Conservation (phyloP, 1,140 invertebrate species). For the Steinernema khuongi region DNA sequence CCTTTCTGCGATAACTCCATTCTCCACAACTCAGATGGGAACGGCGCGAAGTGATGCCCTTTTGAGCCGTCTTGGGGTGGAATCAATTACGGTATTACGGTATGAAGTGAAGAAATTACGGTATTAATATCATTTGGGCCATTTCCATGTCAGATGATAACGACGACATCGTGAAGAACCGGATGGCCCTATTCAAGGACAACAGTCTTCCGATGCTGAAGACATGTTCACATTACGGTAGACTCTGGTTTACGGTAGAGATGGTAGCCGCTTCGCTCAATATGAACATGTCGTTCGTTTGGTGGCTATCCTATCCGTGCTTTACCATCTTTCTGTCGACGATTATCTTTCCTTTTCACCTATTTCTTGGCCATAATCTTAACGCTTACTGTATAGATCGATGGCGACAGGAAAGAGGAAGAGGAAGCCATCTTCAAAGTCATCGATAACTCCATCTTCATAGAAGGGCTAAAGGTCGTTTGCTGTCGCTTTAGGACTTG, state of each 20-base stretch:
- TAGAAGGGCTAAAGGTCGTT: conserved; percentile 51
- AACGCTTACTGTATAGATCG: conserved; percentile 37
- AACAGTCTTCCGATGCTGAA: conserved; percentile 58
- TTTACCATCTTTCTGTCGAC: conserved; percentile 20
- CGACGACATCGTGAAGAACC: conserved; percentile 37
- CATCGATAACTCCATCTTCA: conserved; percentile 50
- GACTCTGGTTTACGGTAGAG: not conserved
- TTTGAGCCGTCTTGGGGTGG: too few relatives aligned
- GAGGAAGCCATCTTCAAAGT: conserved; percentile 42
- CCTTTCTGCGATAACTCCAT: not conserved
- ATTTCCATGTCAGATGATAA: conserved; percentile 54
- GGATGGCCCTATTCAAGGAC: conserved; percentile 50
- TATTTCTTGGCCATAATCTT: conserved; percentile 6
- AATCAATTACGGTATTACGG: too few relatives aligned
- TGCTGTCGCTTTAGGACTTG: not conserved
- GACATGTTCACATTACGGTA: conserved; percentile 14
- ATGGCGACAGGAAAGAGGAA: conserved; percentile 48
- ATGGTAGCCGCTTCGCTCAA: conserved; percentile 1
- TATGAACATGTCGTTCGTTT: conserved; percentile 8
- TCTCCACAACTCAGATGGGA: not conserved
- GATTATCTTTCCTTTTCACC: conserved; percentile 26
- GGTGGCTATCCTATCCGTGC: conserved; percentile 17
- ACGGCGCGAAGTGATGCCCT: too few relatives aligned
- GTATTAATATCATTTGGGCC: too few relatives aligned
- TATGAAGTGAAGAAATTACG: too few relatives aligned